Base-by-base conservation (phyloP, 2,888 invertebrate species). In the Tipula helvola region DNA sequence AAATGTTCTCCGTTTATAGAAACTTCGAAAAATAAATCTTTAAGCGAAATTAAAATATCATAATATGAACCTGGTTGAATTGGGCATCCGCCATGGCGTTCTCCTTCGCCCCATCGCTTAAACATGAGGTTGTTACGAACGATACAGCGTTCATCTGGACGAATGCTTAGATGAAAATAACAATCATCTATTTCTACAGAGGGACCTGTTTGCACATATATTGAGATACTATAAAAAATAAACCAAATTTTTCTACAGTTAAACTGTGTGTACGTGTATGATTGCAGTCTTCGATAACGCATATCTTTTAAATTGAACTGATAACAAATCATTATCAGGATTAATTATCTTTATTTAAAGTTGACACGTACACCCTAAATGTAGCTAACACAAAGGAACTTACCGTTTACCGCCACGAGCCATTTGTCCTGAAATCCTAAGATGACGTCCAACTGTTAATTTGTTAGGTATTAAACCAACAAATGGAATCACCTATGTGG, bases 1-100 rank as follows among this genome's bases (percentile, higher is more conserved):
- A 95, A 96, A 89, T 97, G 97, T 84, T 93, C 92, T 1, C 96
- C 96, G 90, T 97, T 97, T 13, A 97, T 91, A 0, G 96, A 96
- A 88, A 97, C 93, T 44, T 86, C 87, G 41, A 57, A 88, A 0
- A 42, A 47, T 0, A 86, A n/a, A 10, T 92, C 92, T 88, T 96
- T 96, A 88, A 94, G 94, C 13, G 96, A 90, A 42, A 97, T 90
- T 36, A 96, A 91, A 0, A 96, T 93, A 90, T 96, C 96, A 90
- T 96, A 96, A 13, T 92, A 91, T 89, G 95, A 93, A 0, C 95
- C 95, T n/a, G 93, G 91, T 0, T 90, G 91, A 86, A 96, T 92
- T 0, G 95, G 94, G 91, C 95, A 95, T 1, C 92, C 92, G 0
- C 93, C 93, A 1, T 87, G 88, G 0, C 91, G 91, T 86, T 93